Percentiles rank a stretch among this genome's conserved stretches.
Evolutionary conservation across 2,113 vertebrate genomes (phyloP).

Genomic region (Chloroceryle aenea): DNA sequence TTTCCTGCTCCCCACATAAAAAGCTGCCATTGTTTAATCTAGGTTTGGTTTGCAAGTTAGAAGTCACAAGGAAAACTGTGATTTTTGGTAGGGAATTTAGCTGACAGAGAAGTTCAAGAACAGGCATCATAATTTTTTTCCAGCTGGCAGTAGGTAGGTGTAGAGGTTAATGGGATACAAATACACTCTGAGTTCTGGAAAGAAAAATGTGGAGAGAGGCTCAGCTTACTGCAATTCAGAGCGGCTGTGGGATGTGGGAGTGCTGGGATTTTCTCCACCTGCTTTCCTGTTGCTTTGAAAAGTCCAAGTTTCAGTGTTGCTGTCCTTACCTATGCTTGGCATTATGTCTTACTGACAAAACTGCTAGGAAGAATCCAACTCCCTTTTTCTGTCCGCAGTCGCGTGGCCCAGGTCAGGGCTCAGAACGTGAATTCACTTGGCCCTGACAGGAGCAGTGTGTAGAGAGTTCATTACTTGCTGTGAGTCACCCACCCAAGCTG

Average conservation of each 20-base stretch:
- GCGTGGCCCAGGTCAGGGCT: not conserved
- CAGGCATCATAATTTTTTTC: not conserved
- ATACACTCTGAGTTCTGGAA: not conserved
- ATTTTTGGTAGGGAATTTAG: not conserved
- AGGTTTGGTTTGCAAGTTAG: not conserved
- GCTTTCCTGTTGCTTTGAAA: not conserved
- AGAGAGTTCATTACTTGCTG: conserved; percentile 19
- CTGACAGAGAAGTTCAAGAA: not conserved
- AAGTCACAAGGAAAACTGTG: not conserved
- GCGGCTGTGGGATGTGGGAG: not conserved
- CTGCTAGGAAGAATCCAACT: not conserved
- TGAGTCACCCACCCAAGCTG: conserved; percentile 26
- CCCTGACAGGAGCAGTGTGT: not conserved
- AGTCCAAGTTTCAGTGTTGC: not conserved
- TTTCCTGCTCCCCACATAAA: not conserved
- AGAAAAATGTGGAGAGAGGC: not conserved
- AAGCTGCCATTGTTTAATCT: not conserved
- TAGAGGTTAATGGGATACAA: not conserved
- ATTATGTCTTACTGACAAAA: not conserved
- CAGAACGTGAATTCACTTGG: not conserved
- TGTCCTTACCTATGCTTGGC: not conserved
- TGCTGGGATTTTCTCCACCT: not conserved
- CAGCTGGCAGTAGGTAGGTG: not conserved
- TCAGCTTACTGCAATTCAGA: not conserved
- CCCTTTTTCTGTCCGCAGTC: not conserved